These are phyloP conservation scores for Calidris pugnax DNA, from an alignment of 2,113 vertebrate genomes.

Conservation along the genomic window DNA sequence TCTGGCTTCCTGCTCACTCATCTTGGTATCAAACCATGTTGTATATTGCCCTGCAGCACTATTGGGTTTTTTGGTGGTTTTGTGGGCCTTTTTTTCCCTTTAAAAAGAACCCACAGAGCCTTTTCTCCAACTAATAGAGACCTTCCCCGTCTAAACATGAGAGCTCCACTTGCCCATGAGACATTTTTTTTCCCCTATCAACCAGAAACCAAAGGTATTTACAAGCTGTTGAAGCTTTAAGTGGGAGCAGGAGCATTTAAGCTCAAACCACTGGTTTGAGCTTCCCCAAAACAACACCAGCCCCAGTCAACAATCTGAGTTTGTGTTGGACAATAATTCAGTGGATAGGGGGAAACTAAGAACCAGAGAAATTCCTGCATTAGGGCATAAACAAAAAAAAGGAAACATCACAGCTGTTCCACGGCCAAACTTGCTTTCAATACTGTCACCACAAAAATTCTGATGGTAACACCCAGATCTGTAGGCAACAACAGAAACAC, in stretches of 20 bases:
- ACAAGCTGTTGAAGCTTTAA: background rate
- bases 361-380: background rate
- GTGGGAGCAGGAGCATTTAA: background rate
- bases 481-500: background rate
- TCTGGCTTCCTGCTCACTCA: background rate
- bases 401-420: background rate
- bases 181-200: background rate
- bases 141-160: background rate
- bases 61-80: background rate
- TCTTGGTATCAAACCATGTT: background rate
- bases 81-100: background rate
- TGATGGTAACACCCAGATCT: background rate
- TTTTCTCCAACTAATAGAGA: background rate
- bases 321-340: background rate
- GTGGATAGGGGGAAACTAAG: background rate
- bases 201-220: background rate
- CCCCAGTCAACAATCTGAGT: background rate
- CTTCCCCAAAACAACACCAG: background rate
- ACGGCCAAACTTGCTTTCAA: background rate
- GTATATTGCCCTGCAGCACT: background rate
- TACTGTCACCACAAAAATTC: background rate
- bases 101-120: background rate
- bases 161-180: accelerated
- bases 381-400: background rate
- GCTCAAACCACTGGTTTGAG: background rate